These are phyloP conservation scores for Drosophila arawakana DNA, from an alignment of 1,140 invertebrate species.

Conservation along the genomic window DNA sequence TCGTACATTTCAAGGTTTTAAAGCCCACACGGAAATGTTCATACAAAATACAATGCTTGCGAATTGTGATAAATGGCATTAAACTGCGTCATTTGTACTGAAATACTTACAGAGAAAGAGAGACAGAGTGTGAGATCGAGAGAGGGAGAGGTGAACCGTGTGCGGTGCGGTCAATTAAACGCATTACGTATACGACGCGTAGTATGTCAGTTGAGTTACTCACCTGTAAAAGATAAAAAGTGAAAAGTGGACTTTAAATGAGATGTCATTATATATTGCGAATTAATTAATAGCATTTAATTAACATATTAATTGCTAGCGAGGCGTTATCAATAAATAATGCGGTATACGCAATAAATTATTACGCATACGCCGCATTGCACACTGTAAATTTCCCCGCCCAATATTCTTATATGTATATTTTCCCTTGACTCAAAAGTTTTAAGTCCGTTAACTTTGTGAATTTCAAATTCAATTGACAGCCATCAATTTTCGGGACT, in stretches of 20 bases:
- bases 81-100: conserved; percentile 37
- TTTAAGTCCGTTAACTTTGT: conserved; percentile 4
- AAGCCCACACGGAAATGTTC: conserved; percentile 70
- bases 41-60: conserved; percentile 39
- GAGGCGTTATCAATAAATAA: conserved; percentile 48
- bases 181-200: conserved; percentile 32
- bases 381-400: background rate
- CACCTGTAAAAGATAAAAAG: conserved; percentile 62
- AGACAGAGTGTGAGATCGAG: background rate
- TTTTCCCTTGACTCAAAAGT: background rate
- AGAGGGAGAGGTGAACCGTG: background rate
- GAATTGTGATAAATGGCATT: conserved; percentile 41
- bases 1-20: conserved; percentile 60
- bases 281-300: conserved; percentile 54
- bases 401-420: background rate
- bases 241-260: conserved; percentile 39
- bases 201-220: conserved; percentile 53
- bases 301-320: conserved; percentile 24
- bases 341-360: conserved; percentile 28
- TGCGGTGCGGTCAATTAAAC: conserved; percentile 51
- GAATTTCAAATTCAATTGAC: conserved; percentile 23
- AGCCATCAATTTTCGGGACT: conserved; percentile 32
- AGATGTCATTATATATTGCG: conserved; percentile 21
- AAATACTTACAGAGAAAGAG: conserved; percentile 17
- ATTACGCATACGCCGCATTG: conserved; percentile 64